Evolutionary conservation across 1,140 invertebrate species (phyloP).

Genomic region (Halotydeus destructor): DNA sequence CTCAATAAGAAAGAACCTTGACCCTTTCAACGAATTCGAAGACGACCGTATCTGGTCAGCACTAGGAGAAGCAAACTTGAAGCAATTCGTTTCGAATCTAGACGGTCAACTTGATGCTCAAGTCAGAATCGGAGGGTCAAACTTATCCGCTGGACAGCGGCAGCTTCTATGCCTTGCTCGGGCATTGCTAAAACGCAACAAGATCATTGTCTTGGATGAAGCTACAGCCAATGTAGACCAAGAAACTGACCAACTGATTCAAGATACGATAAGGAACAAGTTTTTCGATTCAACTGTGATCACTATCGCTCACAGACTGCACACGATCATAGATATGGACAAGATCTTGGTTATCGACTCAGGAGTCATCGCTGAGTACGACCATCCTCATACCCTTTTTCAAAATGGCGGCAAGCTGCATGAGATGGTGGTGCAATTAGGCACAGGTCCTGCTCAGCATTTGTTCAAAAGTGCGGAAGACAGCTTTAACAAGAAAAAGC

Average conservation of each 20-base stretch:
- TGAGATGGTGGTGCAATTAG: too few relatives aligned
- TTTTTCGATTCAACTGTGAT: constrained; percentile 26
- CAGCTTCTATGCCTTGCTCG: constrained; percentile 41
- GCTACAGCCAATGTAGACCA: constrained; percentile 28
- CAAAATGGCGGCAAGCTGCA: too few relatives aligned
- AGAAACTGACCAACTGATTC: constrained; percentile 25
- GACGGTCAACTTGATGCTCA: constrained; percentile 40
- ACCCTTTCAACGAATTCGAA: constrained; percentile 33
- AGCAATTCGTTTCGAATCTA: constrained; percentile 35
- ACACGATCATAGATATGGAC: constrained; percentile 26
- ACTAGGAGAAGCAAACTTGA: constrained; percentile 35
- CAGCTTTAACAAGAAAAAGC: too few relatives aligned
- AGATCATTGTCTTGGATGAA: constrained; percentile 27
- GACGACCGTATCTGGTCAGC: constrained; percentile 39
- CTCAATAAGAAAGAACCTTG: constrained; percentile 38
- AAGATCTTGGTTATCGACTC: constrained; percentile 44
- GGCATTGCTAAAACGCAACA: constrained; percentile 29
- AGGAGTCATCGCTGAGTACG: constrained; percentile 50
- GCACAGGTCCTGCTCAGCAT: too few relatives aligned
- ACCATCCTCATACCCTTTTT: constrained; percentile 39
- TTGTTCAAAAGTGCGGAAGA: too few relatives aligned
- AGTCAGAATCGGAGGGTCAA: constrained; percentile 48
- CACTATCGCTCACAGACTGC: constrained; percentile 27
- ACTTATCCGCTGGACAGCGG: constrained; percentile 58
- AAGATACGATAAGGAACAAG: constrained; percentile 24